These are phyloP conservation scores for Bombus pyrosoma DNA, from an alignment of 1,140 invertebrate species.

Conservation along the genomic window DNA sequence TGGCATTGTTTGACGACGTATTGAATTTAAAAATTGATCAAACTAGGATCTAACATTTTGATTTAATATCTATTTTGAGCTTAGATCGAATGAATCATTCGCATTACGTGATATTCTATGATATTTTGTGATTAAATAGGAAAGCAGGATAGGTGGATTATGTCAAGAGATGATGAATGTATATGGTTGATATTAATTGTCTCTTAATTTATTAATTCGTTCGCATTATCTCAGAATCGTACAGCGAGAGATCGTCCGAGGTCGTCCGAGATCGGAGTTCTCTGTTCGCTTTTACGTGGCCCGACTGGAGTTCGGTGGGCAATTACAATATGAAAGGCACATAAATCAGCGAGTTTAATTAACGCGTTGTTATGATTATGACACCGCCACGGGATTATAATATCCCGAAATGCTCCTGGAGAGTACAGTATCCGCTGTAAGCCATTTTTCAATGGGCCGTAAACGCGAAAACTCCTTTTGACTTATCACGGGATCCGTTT, in stretches of 20 bases:
- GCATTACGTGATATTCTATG: not conserved
- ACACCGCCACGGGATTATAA: conserved; percentile 73
- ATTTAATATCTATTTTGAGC: not conserved
- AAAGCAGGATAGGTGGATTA: conserved; percentile 26
- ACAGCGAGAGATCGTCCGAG: conserved; percentile 68
- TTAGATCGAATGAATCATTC: not conserved
- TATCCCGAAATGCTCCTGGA: conserved; percentile 61
- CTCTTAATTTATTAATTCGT: conserved; percentile 79
- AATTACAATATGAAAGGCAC: conserved; percentile 82
- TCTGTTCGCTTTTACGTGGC: conserved; percentile 54
- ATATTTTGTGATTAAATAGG: not conserved
- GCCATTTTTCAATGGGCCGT: conserved; percentile 52
- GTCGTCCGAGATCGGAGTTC: conserved; percentile 63
- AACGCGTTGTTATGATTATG: conserved; percentile 80
- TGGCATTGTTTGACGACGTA: too few relatives aligned
- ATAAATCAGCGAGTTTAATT: conserved; percentile 81
- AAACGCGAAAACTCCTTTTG: conserved; percentile 10
- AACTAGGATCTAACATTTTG: too few relatives aligned
- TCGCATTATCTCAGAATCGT: conserved; percentile 73
- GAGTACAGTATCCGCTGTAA: conserved; percentile 2
- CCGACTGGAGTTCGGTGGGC: conserved; percentile 78
- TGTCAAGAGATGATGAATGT: conserved; percentile 45
- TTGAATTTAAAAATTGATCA: too few relatives aligned
- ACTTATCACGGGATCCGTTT: not conserved
- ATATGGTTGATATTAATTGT: conserved; percentile 75